A percentile compares a stretch with the other conserved stretches of the same genome.
Conservation (phyloP, 2,888 invertebrate species). For the Chironomus tentans region DNA sequence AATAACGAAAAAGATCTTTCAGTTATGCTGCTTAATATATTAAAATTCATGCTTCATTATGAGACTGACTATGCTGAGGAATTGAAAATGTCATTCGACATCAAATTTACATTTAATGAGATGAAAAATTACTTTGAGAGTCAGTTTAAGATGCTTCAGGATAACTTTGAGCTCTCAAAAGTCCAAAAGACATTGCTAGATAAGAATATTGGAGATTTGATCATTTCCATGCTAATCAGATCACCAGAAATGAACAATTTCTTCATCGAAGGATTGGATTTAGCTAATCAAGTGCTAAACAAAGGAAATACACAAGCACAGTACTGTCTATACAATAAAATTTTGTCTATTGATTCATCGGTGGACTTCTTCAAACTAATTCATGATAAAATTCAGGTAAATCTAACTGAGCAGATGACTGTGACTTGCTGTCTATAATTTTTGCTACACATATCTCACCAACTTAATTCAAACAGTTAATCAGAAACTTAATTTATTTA, state of each 20-base stretch:
- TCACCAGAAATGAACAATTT: neutral
- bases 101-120: neutral
- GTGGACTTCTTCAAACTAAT: conserved; percentile 79
- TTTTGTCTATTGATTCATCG: conserved; percentile 77
- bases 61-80: too few species aligned
- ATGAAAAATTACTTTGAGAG: neutral
- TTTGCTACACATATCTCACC: too few species aligned
- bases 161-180: neutral
- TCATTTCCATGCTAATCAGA: neutral
- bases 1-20: neutral
- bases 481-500: too few species aligned
- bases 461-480: neutral
- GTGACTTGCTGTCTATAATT: too few species aligned
- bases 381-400: neutral
- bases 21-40: neutral
- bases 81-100: too few species aligned
- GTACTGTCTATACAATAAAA: conserved; percentile 48
- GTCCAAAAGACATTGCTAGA: neutral
- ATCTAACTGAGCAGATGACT: too few species aligned
- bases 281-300: neutral
- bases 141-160: neutral
- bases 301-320: neutral
- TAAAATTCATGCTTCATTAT: too few species aligned
- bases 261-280: neutral
- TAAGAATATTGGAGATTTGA: neutral